These are phyloP conservation scores for Bombyx huttoni DNA, from an alignment of 2,888 invertebrate genomes.

Conservation along the genomic window DNA sequence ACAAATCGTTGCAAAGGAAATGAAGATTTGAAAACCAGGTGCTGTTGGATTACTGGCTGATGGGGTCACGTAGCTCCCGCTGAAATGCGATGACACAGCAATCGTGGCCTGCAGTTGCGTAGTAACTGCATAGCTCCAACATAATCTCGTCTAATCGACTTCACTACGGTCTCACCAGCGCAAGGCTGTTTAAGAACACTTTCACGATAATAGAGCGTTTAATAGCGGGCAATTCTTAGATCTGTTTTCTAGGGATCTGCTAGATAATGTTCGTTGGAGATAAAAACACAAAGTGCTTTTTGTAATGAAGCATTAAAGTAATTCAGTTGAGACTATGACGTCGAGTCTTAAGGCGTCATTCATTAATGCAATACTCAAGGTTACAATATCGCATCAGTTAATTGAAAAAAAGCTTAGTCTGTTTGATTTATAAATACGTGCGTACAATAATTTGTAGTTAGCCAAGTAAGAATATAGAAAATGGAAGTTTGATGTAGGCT, in stretches of 20 bases:
- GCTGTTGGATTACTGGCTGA: conserved; percentile 57
- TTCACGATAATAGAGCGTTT: neutral
- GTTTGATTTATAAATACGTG: too few relatives aligned
- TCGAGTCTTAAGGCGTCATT: too few relatives aligned
- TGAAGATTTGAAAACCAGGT: conserved; percentile 57
- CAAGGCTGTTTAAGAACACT: neutral
- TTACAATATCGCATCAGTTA: too few relatives aligned
- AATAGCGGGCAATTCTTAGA: neutral
- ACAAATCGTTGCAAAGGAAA: conserved; percentile 15
- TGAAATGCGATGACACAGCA: conserved; percentile 65
- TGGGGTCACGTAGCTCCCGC: conserved; percentile 55
- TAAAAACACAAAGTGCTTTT: neutral
- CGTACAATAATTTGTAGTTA: too few relatives aligned
- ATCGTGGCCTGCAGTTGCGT: conserved; percentile 40
- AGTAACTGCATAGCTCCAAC: conserved; percentile 28
- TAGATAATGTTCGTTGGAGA: neutral
- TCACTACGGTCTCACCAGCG: conserved; percentile 3
- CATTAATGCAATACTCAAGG: too few relatives aligned
- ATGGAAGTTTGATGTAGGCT: too few relatives aligned
- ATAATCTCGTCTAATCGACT: conserved; percentile 30
- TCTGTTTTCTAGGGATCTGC: neutral
- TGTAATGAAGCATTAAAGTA: neutral
- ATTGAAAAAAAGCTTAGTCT: too few relatives aligned
- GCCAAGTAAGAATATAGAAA: too few relatives aligned
- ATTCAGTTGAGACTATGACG: neutral